Evolutionary conservation across 2,888 invertebrate genomes (phyloP).

Genomic region (Spodoptera littoralis): DNA sequence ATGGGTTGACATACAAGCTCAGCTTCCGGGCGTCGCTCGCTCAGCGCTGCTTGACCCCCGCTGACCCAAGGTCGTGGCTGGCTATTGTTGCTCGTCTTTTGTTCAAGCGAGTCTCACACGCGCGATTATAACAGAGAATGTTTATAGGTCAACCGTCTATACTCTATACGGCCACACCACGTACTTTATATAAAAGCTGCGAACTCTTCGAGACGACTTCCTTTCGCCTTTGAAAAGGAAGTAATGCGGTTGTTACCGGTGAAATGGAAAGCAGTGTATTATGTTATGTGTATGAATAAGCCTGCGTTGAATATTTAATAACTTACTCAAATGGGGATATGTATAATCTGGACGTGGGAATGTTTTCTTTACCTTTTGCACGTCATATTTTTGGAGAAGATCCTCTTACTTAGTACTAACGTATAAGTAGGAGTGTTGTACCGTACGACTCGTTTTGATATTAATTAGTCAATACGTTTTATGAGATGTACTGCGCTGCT

Average conservation of each 20-base stretch:
- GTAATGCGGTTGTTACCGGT: conserved; percentile 40
- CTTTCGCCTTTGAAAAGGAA: conserved; percentile 47
- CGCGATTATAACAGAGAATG: conserved; percentile 48
- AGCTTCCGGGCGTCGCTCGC: conserved; percentile 45
- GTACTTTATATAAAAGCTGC: conserved; percentile 25
- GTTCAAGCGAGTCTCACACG: conserved; percentile 45
- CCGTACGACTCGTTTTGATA: too few relatives aligned
- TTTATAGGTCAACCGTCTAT: conserved; percentile 54
- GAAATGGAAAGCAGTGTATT: conserved; percentile 28
- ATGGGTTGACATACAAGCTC: conserved; percentile 36
- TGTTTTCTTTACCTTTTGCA: background rate
- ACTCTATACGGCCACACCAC: conserved; percentile 8
- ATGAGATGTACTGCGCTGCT: too few relatives aligned
- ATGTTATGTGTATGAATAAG: conserved; percentile 25
- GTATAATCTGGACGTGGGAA: background rate
- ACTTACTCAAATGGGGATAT: conserved; percentile 17
- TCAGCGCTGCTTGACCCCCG: conserved; percentile 47
- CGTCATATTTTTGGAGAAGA: background rate
- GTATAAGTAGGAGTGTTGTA: too few relatives aligned
- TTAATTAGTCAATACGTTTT: too few relatives aligned
- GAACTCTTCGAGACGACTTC: conserved; percentile 45
- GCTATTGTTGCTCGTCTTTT: conserved; percentile 57
- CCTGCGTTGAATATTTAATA: conserved; percentile 39
- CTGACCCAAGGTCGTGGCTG: conserved; percentile 52
- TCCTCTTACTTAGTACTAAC: too few relatives aligned